phyloP scores from a whole-genome alignment of 2,113 vertebrate genomes.

The Labeo rohita region DNA sequence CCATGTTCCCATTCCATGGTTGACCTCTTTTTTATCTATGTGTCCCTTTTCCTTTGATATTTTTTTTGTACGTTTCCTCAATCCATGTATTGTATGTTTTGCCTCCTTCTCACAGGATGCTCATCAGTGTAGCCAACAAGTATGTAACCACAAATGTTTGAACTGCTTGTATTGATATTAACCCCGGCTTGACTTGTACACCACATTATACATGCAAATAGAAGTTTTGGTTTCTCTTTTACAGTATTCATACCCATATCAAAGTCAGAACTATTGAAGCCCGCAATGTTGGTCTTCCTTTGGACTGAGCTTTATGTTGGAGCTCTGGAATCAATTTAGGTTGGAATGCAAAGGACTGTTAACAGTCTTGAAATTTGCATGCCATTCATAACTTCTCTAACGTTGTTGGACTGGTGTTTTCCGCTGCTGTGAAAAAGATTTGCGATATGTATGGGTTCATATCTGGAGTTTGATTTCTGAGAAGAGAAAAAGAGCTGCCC shows the following conservation, averaged over 20 bases:
- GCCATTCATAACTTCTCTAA: constrained; percentile 31
- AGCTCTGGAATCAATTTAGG: constrained; percentile 74
- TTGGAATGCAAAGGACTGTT: constrained; percentile 66
- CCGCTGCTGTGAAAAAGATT: constrained; percentile 8
- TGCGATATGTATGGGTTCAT: not conserved
- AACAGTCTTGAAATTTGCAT: constrained; percentile 45
- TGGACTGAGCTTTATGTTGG: constrained; percentile 61
- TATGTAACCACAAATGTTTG: constrained; percentile 17
- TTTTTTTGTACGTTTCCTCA: constrained; percentile 33
- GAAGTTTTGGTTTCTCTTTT: not conserved
- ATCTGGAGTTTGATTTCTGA: constrained; percentile 22
- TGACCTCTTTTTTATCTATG: constrained; percentile 41
- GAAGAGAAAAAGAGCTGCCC: constrained; percentile 2
- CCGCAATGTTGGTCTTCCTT: constrained; percentile 45
- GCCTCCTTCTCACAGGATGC: not conserved
- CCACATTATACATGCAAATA: not conserved
- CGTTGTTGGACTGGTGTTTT: not conserved
- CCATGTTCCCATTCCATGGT: constrained; percentile 36
- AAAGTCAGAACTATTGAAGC: not conserved
- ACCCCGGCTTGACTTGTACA: not conserved
- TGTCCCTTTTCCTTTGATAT: constrained; percentile 26
- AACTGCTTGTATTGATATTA: not conserved
- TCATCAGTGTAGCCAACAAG: not conserved
- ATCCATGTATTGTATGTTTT: constrained; percentile 18
- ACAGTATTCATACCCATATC: not conserved